Percentiles rank a stretch among this genome's conserved stretches.
Conservation (phyloP, 1,140 invertebrate genomes). For the Phocides pigmalion region DNA sequence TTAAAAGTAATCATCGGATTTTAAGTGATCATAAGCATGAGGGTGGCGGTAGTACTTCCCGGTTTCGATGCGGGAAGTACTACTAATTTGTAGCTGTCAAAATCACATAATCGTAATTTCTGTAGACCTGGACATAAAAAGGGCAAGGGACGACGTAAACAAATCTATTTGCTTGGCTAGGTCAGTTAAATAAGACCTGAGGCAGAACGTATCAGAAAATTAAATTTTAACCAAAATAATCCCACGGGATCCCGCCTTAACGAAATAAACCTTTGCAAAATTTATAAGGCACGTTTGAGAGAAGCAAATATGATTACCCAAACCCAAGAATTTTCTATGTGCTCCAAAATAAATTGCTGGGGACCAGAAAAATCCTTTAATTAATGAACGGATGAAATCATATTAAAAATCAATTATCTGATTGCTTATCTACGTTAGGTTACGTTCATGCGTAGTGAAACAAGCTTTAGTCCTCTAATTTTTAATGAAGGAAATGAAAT, state of each 20-base stretch:
- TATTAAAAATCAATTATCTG: neutral
- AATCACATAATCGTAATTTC: no score
- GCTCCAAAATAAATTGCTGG: neutral
- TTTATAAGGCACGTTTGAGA: constrained; percentile 38
- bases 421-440: no score
- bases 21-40: no score
- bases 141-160: no score
- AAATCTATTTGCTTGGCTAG: neutral
- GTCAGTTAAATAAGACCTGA: constrained; percentile 2
- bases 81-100: no score
- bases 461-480: no score
- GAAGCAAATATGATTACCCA: constrained; percentile 30
- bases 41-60: no score
- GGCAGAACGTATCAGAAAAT: constrained; percentile 33
- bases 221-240: constrained; percentile 43
- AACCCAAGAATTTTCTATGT: neutral
- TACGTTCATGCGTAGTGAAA: no score
- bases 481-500: no score
- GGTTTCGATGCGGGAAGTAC: no score
- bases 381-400: constrained; percentile 3
- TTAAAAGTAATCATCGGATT: no score
- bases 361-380: constrained; percentile 12
- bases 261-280: constrained; percentile 40
- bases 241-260: constrained; percentile 30
- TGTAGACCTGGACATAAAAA: no score